phyloP scores from a whole-genome alignment of 2,888 invertebrate species.

The Plagodis dolabraria region DNA sequence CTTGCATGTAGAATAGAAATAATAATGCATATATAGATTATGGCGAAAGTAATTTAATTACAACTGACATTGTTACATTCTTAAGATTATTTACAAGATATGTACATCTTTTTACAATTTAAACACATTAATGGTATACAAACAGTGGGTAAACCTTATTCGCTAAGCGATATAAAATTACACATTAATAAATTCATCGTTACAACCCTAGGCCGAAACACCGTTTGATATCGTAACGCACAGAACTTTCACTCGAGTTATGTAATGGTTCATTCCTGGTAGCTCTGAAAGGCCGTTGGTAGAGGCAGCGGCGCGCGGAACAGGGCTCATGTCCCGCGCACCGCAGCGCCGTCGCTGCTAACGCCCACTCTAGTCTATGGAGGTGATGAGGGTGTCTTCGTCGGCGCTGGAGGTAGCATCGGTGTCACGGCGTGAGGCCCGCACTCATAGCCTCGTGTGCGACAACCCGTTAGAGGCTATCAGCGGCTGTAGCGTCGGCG shows the following conservation, averaged over 20 bases:
- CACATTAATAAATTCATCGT: slow-evolving; percentile 80
- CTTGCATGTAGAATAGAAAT: not conserved
- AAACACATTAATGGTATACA: slow-evolving; percentile 63
- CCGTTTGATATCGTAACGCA: slow-evolving; percentile 5
- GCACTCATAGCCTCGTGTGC: slow-evolving; percentile 76
- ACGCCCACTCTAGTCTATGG: slow-evolving; percentile 61
- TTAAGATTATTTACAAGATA: slow-evolving; percentile 77
- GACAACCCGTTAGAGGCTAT: slow-evolving; percentile 70
- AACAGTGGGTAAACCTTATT: slow-evolving; percentile 64
- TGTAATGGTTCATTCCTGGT: not conserved
- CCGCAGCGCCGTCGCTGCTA: slow-evolving; percentile 44
- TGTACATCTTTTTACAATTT: slow-evolving; percentile 77
- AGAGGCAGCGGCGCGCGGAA: slow-evolving; percentile 32
- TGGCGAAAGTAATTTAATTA: slow-evolving; percentile 69
- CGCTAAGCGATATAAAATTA: slow-evolving; percentile 75
- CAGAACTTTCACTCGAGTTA: not conserved
- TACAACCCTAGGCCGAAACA: slow-evolving; percentile 69
- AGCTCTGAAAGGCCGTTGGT: not conserved
- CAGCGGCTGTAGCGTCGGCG: slow-evolving; percentile 63
- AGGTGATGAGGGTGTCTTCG: slow-evolving; percentile 71
- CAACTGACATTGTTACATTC: slow-evolving; percentile 65
- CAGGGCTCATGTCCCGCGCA: slow-evolving; percentile 29
- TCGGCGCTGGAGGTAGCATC: slow-evolving; percentile 56
- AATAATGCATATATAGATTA: not conserved
- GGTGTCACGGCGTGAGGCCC: slow-evolving; percentile 64